Evolutionary conservation across 2,888 invertebrate species (phyloP), one percentile per base, ranked within the genome.

Genomic region (Calameuta idolon): DNA sequence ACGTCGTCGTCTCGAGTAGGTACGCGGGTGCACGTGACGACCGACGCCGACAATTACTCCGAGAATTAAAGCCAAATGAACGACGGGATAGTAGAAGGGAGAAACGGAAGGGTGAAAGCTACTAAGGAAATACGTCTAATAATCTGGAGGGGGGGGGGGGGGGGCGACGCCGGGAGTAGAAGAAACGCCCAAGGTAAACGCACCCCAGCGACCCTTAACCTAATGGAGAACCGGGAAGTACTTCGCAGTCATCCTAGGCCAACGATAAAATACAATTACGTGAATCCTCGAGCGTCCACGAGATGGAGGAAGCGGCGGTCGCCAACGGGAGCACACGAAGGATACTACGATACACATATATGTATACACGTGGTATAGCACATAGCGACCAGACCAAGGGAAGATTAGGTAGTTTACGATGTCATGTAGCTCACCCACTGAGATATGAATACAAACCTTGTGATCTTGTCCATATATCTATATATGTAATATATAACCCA

Each of bases 391-490:
- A 30, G 75, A 37, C 35, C 78, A 74, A 78, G 79, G 81, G 81
- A 82, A 82, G 87, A 88, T 88, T 87, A 87, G 84, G 84, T 79
- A 80, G 84, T 86, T 87, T 83, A 88, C 84, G 85, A 85, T 82
- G 83, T 85, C 85, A 82, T 80, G 80, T 82, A 85, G 83, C 84
- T 75, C 81, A 77, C 76, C 78, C 78, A 69, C 81, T 83, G 82
- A 83, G 83, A 85, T 85, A 83, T 83, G 82, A 83, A 84, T 84
- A 84, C 82, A 71, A 76, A 78, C 74, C 77, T 73, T 76, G 76
- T 75, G 68, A 76, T 77, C 75, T 73, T 71, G 75, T 74, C 75
- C 78, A 75, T 76, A 40, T 74, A 73, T 2, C 71, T 77, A 80
- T 69, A 80, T 79, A 77, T 76, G 79, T 83, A 81, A 83, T 83